Evolutionary conservation across 2,888 invertebrate species (phyloP).

Genomic region (Erebia epiphron): DNA sequence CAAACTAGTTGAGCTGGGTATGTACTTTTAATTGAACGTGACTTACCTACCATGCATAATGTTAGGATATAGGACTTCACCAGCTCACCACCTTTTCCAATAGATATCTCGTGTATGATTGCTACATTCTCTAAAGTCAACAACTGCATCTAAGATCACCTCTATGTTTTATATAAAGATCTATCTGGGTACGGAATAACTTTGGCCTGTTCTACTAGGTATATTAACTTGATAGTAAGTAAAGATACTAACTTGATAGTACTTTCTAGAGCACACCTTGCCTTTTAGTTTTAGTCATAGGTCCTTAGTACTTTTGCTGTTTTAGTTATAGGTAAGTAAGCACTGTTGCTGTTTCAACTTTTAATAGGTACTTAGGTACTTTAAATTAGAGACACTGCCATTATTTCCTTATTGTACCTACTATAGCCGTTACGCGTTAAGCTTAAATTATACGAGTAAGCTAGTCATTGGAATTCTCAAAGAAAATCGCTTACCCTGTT

Average conservation of each 20-base stretch:
- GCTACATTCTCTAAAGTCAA: too few species aligned
- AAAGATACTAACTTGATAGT: neutral
- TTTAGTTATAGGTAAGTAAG: neutral
- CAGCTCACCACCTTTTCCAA: too few species aligned
- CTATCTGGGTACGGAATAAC: too few species aligned
- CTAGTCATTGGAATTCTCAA: slow-evolving; percentile 13
- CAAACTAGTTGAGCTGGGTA: slow-evolving; percentile 6
- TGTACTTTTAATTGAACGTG: neutral
- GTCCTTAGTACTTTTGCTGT: too few species aligned
- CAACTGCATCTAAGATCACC: neutral
- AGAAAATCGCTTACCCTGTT: slow-evolving; percentile 20
- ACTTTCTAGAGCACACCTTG: neutral
- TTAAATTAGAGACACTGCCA: neutral
- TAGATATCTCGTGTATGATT: too few species aligned
- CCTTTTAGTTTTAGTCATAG: too few species aligned
- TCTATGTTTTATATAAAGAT: neutral
- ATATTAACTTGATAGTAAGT: neutral
- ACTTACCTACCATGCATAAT: neutral
- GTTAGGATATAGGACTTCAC: too few species aligned
- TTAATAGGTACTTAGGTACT: neutral
- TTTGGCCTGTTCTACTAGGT: too few species aligned
- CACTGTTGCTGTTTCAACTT: neutral
- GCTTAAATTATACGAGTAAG: slow-evolving; percentile 20
- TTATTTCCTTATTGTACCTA: slow-evolving; percentile 13
- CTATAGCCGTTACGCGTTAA: slow-evolving; percentile 26